Base-by-base conservation (phyloP, 2,797 vertebrate species). In the Macropus fuliginosus region DNA sequence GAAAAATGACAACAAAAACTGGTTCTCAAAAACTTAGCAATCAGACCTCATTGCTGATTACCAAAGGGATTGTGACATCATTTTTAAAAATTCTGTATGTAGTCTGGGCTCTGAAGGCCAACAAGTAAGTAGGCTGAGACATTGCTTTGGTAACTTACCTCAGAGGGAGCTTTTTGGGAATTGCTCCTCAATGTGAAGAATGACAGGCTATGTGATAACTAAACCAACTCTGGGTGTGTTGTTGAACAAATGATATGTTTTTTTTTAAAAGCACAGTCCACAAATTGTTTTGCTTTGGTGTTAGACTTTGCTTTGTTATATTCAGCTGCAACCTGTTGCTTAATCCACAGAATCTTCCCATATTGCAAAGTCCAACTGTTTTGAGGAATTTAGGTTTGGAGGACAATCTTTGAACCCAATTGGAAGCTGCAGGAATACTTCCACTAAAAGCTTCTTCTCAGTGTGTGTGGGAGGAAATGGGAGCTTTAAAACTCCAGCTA, bases 401-500 rank as follows among this genome's bases (percentile, higher is more conserved):
- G 56, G 31, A 31, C 8, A 34, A 11, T 54, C 31, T 66, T 66
- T 66, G 56, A 66, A 92, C 29, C 57, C 50, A 52, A 31, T 28
- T 31, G 9, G 57, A 54, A 52, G 18, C 50, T 92, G 9, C 21
- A 21, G 57, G 29, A 92, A 59, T 66, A 14, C 46, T 34, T 21
- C 28, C 10, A 92, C 5, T 31, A 52, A 92, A 54, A 66, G 18
- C 57, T 92, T 46, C 56, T 62, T 24, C 56, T 57, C 34, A 52
- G 66, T 94, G 56, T 50, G 97, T 91, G 92, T 34, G 91, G 28
- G 46, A 95, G 95, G 94, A 96, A 31, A 94, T 29, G 54, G 94
- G 93, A 93, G 81, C 18, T 96, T 57, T 97, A 95, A 59, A 97
- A 94, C 95, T 94, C 93, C 94, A 92, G 4, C 50, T 52, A 92